Conservation (phyloP, 30 jellyfish, hydroid and myxozoan species). For the Rhopilema esculentum region DNA sequence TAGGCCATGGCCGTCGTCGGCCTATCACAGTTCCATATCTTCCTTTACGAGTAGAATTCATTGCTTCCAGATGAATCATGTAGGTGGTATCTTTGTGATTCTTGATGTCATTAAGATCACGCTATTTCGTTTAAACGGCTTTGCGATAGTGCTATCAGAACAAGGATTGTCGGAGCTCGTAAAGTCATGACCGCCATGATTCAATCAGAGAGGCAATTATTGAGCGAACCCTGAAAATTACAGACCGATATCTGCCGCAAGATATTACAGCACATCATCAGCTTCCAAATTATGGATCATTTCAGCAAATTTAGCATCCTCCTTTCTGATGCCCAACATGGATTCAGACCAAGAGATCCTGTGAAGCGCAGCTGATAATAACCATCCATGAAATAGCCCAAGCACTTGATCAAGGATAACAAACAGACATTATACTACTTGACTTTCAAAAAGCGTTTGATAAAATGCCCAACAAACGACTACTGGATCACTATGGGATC, state of each 20-base stretch:
- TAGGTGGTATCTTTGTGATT: neutral
- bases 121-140: neutral
- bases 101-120: neutral
- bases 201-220: conserved; percentile 22
- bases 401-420: neutral
- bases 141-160: neutral
- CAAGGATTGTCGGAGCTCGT: neutral
- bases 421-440: conserved; percentile 1
- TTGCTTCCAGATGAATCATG: neutral
- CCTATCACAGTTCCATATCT: conserved; percentile 1
- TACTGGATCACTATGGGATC: conserved; percentile 16
- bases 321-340: no score
- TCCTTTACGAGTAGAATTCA: neutral
- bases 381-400: neutral
- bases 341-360: conserved; percentile 9
- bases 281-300: conserved; percentile 7
- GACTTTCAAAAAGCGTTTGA: conserved; percentile 17
- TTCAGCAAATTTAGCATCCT: neutral
- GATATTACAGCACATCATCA: conserved; percentile 23
- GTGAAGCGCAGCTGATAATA: conserved; percentile 5
- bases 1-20: conserved; percentile 6
- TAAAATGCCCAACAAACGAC: neutral
- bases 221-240: conserved; percentile 7
- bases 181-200: neutral
- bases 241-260: neutral